Base-by-base conservation (phyloP, 1,140 invertebrate genomes). In the Diachasma alloeum region DNA sequence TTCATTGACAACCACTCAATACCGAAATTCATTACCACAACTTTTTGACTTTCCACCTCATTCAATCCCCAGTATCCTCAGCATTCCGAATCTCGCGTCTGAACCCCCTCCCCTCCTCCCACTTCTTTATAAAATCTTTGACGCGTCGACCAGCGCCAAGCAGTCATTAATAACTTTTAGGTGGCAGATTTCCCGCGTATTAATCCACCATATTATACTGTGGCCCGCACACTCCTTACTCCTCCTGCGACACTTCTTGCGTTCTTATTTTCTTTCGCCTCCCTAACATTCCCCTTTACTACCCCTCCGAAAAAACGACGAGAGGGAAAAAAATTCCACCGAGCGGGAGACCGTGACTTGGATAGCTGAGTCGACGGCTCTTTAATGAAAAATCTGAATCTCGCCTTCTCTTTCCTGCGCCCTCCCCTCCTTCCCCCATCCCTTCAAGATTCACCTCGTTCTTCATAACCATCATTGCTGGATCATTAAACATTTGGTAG, bases 101-200 rank as follows among this genome's bases (percentile, higher is more conserved):
- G 59, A 67, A 56, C 48, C 59, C 81, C 80, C 83, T 85, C 81
- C 39, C 39, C 39, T 31, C 80, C 83, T 85, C 81, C 39, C 39
- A 2, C 6, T 13, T 42, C 79, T 85, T 85, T 83, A 82, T 85
- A 88, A 89, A 89, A 88, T 88, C 87, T 89, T 89, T 88, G 87
- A 88, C 86, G 84, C 83, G 85, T 84, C 80, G 80, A 79, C 78
- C 76, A 69, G 42, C 72, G 11, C 66, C 82, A 78, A 83, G 79
- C 80, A 88, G 85, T 89, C 88, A 89, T 89, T 89, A 89, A 89
- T 89, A 89, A 88, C 87, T 89, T 89, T 89, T 88, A 86, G 84
- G 83, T 87, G 87, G 86, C 88, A 89, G 87, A 89, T 89, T 89
- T 87, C 77, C 87, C 87, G 86, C 83, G 87, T 88, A 88, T 89